Evolutionary conservation across 53 echinoderm and acorn worm genomes (phyloP).

Genomic region (Echinarachnius parma): DNA sequence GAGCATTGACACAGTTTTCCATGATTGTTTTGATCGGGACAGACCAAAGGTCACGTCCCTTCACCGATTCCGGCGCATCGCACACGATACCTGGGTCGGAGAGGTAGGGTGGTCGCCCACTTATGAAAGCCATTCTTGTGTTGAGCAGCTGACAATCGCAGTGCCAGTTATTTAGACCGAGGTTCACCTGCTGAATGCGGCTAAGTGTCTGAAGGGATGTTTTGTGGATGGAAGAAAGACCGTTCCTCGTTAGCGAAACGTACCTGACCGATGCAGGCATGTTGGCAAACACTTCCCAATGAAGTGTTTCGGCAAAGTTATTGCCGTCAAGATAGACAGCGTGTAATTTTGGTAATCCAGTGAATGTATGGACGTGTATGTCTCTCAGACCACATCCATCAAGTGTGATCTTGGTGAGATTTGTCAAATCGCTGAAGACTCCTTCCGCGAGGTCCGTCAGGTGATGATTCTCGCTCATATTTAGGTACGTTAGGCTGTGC

Average conservation of each 20-base stretch:
- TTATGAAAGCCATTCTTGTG: conserved; percentile 60
- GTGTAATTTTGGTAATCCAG: conserved; percentile 35
- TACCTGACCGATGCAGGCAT: conserved; percentile 15
- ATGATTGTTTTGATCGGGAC: conserved; percentile 44
- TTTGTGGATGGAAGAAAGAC: conserved; percentile 44
- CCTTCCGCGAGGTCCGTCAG: conserved; percentile 38
- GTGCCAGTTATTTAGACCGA: conserved; percentile 67
- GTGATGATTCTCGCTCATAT: conserved; percentile 55
- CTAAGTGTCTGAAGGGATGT: conserved; percentile 29
- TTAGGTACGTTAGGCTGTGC: conserved; percentile 34
- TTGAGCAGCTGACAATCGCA: conserved; percentile 75
- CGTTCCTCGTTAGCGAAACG: conserved; percentile 40
- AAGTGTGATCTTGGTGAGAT: conserved; percentile 37
- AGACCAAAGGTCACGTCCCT: conserved; percentile 48
- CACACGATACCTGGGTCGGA: conserved; percentile 46
- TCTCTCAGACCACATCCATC: conserved; percentile 44
- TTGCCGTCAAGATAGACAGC: conserved; percentile 50
- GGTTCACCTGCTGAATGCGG: conserved; percentile 41
- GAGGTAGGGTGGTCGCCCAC: conserved; percentile 29
- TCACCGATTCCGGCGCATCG: conserved; percentile 26
- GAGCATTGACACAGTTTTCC: conserved; percentile 39
- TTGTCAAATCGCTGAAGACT: conserved; percentile 45
- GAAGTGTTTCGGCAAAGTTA: conserved; percentile 33
- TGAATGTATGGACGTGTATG: conserved; percentile 39
- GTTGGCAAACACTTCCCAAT: conserved; percentile 35